Evolutionary conservation across 2,888 invertebrate genomes (phyloP).

Genomic region (Luperina testacea): DNA sequence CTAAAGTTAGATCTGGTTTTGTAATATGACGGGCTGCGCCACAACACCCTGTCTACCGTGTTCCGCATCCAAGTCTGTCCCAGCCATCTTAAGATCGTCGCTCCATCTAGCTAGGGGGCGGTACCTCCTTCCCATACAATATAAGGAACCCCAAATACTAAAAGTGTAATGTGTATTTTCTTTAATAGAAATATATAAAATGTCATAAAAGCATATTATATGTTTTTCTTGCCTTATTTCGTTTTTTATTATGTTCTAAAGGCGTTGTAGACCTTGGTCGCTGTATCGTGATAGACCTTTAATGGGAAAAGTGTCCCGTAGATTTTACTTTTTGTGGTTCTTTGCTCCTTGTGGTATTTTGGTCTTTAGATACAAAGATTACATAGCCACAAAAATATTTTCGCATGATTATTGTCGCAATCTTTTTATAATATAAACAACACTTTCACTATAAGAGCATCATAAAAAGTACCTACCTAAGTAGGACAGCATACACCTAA

Average conservation of each 20-base stretch:
- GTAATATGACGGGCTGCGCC: no score
- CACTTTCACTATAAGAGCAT: background rate
- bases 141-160: constrained; percentile 65
- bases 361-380: background rate
- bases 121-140: no score
- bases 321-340: constrained; percentile 14
- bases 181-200: constrained; percentile 73
- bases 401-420: background rate
- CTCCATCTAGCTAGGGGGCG: no score
- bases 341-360: constrained; percentile 4
- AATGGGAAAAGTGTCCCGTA: constrained; percentile 28
- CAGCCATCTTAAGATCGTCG: no score
- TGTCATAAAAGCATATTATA: constrained; percentile 70
- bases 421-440: background rate
- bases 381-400: no score
- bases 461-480: background rate
- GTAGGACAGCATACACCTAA: background rate
- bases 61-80: no score
- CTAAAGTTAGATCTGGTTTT: no score
- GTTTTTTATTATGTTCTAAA: constrained; percentile 64
- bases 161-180: constrained; percentile 71
- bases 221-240: constrained; percentile 54
- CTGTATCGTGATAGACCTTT: constrained; percentile 29
- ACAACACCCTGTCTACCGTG: no score
- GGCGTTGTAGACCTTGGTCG: constrained; percentile 32